A percentile compares a stretch with the other conserved stretches of the same genome.
phyloP scores from a whole-genome alignment of 2,888 invertebrate genomes.

The Thereva unica region DNA sequence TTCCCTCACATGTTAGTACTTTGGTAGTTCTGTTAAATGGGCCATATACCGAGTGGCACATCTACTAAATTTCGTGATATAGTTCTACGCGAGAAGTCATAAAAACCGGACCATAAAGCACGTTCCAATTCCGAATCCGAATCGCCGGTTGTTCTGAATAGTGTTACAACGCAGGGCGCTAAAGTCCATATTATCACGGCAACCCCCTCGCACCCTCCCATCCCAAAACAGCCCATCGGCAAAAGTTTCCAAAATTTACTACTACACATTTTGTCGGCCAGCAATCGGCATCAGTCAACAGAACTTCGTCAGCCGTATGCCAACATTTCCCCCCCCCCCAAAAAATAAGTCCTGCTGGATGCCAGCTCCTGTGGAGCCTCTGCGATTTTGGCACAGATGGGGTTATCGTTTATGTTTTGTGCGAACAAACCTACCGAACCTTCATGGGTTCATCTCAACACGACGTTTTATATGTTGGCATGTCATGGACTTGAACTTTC shows the following conservation, averaged over 20 bases:
- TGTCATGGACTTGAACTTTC: constrained; percentile 32
- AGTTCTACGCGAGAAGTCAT: constrained; percentile 38
- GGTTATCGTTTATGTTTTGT: constrained; percentile 28
- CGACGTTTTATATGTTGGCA: constrained; percentile 26
- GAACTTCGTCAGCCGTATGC: constrained; percentile 13
- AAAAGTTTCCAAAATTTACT: constrained; percentile 31
- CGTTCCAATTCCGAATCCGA: constrained; percentile 41
- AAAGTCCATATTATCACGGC: constrained; percentile 21
- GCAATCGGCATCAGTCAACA: constrained; percentile 23
- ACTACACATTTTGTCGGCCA: constrained; percentile 29
- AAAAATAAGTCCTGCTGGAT: neutral
- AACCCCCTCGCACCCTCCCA: no score
- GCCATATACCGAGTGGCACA: constrained; percentile 31
- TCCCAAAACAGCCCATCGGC: neutral
- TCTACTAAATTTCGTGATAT: constrained; percentile 31
- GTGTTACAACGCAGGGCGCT: constrained; percentile 26
- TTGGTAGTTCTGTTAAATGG: constrained; percentile 29
- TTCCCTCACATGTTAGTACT: constrained; percentile 25
- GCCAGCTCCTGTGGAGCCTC: constrained; percentile 15
- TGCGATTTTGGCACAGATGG: constrained; percentile 27
- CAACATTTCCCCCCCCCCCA: no score
- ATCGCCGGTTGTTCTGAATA: constrained; percentile 40
- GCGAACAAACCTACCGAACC: constrained; percentile 11
- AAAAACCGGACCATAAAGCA: constrained; percentile 42
- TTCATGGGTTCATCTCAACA: constrained; percentile 22